Conservation (phyloP, 2,888 invertebrate species). For the Drosophila rubida region DNA sequence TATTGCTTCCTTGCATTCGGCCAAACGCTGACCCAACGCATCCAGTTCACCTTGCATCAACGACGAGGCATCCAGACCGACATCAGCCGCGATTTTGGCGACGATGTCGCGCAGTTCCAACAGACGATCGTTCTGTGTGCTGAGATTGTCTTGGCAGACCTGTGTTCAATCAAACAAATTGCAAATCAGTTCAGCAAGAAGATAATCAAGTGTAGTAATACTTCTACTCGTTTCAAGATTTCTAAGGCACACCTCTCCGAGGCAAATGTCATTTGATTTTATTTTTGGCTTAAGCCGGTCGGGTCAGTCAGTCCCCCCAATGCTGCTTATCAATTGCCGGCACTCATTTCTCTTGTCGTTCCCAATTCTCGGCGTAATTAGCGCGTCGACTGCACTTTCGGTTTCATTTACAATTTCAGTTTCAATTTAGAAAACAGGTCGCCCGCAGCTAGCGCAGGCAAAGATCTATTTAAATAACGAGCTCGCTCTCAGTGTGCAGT, state of each 20-base stretch:
- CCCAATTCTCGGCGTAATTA: slow-evolving; percentile 49
- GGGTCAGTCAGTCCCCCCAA: slow-evolving; percentile 23
- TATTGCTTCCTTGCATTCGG: slow-evolving; percentile 91
- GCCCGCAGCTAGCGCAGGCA: slow-evolving; percentile 27
- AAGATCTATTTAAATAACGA: slow-evolving; percentile 44
- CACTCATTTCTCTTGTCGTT: slow-evolving; percentile 32
- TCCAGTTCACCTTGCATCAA: slow-evolving; percentile 92
- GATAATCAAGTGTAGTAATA: no score
- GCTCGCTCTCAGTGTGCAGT: slow-evolving; percentile 5
- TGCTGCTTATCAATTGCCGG: slow-evolving; percentile 57
- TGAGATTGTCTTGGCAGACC: slow-evolving; percentile 92
- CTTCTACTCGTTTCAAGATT: no score
- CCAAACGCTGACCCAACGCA: slow-evolving; percentile 90
- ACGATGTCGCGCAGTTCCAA: slow-evolving; percentile 90
- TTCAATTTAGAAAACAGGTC: slow-evolving; percentile 69
- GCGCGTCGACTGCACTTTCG: slow-evolving; percentile 46
- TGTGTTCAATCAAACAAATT: slow-evolving; percentile 74
- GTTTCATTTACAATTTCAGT: slow-evolving; percentile 25
- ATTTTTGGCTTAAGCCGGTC: slow-evolving; percentile 40
- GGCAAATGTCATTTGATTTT: slow-evolving; percentile 61
- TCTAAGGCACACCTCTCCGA: no score
- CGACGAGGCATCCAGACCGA: slow-evolving; percentile 89
- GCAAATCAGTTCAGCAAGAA: not conserved
- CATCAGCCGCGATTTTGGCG: slow-evolving; percentile 91
- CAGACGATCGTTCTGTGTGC: slow-evolving; percentile 89